Evolutionary conservation across 1,140 invertebrate genomes (phyloP).

Genomic region (Orussus abietinus): DNA sequence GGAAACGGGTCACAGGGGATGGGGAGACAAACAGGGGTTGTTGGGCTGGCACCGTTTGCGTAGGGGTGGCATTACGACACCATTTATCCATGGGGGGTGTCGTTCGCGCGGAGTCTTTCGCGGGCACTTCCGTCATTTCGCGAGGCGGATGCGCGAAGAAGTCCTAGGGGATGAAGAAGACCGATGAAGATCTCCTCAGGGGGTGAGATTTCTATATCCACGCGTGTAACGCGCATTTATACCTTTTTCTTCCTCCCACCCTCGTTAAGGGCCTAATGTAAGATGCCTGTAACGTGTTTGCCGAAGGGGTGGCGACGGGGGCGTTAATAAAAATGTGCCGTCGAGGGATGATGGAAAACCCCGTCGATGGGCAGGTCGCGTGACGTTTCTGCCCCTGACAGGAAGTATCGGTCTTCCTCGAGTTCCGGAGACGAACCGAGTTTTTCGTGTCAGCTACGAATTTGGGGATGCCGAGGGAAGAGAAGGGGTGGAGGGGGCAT

Average conservation of each 20-base stretch:
- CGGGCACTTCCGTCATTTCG: too few relatives aligned
- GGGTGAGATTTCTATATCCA: neutral
- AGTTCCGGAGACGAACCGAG: too few relatives aligned
- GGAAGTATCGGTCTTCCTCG: too few relatives aligned
- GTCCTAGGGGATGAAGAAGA: neutral
- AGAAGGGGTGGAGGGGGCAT: neutral
- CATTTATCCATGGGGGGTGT: too few relatives aligned
- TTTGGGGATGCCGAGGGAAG: too few relatives aligned
- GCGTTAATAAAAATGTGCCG: constrained; percentile 28
- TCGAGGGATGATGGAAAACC: constrained; percentile 20
- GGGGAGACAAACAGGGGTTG: too few relatives aligned
- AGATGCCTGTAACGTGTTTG: constrained; percentile 32
- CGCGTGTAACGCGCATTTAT: neutral
- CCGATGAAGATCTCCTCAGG: neutral
- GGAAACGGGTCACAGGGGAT: too few relatives aligned
- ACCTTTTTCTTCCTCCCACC: constrained; percentile 1
- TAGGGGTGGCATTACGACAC: constrained; percentile 1
- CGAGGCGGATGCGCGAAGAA: neutral
- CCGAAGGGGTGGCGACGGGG: constrained; percentile 8
- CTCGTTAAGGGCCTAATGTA: constrained; percentile 29
- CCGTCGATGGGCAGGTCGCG: constrained; percentile 14
- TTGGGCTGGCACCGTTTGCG: too few relatives aligned
- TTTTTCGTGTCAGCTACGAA: too few relatives aligned
- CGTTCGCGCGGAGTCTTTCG: too few relatives aligned
- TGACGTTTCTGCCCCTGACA: too few relatives aligned